phyloP scores from a whole-genome alignment of 2,888 invertebrate genomes.

The Acanthopleura granulata region DNA sequence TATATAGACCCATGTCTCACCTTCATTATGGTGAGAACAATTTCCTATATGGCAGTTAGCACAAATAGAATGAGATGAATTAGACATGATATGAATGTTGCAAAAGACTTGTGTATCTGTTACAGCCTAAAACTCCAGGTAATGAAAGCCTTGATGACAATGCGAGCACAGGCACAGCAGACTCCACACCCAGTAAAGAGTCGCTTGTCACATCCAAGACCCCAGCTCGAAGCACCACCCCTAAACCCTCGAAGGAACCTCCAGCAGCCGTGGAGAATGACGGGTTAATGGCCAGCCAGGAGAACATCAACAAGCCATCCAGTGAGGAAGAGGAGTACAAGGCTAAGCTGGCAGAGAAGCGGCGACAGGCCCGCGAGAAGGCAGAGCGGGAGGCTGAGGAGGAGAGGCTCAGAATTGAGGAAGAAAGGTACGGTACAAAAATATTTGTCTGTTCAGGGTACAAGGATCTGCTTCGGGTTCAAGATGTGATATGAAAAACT shows the following conservation, averaged over 20 bases:
- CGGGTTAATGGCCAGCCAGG: conserved; percentile 20
- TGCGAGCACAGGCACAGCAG: neutral
- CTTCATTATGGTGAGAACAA: too few species aligned
- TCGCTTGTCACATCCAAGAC: neutral
- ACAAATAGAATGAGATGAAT: neutral
- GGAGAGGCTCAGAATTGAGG: conserved; percentile 77
- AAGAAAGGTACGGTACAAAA: conserved; percentile 65
- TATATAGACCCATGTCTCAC: too few species aligned
- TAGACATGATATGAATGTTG: neutral
- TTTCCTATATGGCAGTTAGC: too few species aligned
- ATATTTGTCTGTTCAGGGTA: too few species aligned
- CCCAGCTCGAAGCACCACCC: conserved; percentile 7
- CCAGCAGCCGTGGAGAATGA: conserved; percentile 22
- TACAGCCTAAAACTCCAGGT: conserved; percentile 4
- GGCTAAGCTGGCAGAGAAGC: conserved; percentile 90
- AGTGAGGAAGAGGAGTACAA: conserved; percentile 83
- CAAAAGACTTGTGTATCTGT: neutral
- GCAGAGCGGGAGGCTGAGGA: conserved; percentile 91
- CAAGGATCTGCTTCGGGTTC: too few species aligned
- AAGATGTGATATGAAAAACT: too few species aligned
- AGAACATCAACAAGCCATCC: conserved; percentile 19
- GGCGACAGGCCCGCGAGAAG: conserved; percentile 89
- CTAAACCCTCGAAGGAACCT: conserved; percentile 21
- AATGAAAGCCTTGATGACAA: conserved; percentile 6
- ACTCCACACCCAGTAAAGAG: conserved; percentile 10